Evolutionary conservation across 2,888 invertebrate genomes (phyloP).

Genomic region (Protodeltote pygarga): DNA sequence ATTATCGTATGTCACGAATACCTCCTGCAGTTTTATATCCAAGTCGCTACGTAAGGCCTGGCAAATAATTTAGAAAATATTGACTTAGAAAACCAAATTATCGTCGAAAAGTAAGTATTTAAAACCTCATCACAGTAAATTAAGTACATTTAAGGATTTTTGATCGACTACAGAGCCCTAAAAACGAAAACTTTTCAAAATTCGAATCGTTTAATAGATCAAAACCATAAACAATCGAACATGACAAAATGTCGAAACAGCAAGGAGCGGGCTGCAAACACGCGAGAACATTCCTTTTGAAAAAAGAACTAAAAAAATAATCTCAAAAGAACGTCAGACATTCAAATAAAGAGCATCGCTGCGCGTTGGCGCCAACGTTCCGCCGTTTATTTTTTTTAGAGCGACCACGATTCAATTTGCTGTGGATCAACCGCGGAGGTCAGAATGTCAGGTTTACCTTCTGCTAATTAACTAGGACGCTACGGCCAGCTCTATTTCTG

Average conservation of each 20-base stretch:
- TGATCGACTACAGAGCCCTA: no score
- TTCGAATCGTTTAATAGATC: slow-evolving; percentile 10
- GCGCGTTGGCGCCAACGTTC: slow-evolving; percentile 85
- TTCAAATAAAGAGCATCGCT: slow-evolving; percentile 81
- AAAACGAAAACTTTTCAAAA: not conserved
- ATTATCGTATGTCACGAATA: slow-evolving; percentile 2
- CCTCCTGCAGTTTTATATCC: not conserved
- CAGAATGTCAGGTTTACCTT: slow-evolving; percentile 58
- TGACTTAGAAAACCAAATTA: no score
- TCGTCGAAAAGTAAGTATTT: no score
- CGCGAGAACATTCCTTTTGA: slow-evolving; percentile 53
- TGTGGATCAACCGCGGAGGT: slow-evolving; percentile 69
- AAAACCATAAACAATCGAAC: slow-evolving; percentile 38
- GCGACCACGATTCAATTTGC: slow-evolving; percentile 82
- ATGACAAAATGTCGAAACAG: slow-evolving; percentile 52
- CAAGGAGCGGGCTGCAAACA: slow-evolving; percentile 56
- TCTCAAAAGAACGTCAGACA: slow-evolving; percentile 60
- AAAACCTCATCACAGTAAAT: no score
- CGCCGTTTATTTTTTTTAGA: slow-evolving; percentile 78
- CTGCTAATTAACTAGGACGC: slow-evolving; percentile 49
- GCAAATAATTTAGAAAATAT: no score
- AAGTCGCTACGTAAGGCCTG: not conserved
- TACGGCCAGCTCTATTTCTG: slow-evolving; percentile 3
- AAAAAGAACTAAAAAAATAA: slow-evolving; percentile 59
- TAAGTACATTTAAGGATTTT: no score